A percentile compares a stretch with the other conserved stretches of the same genome.
Evolutionary conservation across 2,888 invertebrate genomes (phyloP).

Genomic region (Lomographa bimaculata): DNA sequence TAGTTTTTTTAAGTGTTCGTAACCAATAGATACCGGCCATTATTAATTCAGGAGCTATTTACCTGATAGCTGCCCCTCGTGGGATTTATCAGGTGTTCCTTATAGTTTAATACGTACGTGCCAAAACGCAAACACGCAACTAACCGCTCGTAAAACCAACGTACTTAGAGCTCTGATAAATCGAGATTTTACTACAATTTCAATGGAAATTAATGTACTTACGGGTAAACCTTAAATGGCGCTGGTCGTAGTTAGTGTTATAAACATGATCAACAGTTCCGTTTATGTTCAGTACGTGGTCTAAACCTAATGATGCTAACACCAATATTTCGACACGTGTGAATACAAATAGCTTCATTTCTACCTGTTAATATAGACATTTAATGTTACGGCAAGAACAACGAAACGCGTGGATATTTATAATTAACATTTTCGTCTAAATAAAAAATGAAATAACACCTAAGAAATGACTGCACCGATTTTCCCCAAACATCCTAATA

Average conservation of each 20-base stretch:
- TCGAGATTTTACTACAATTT: constrained; percentile 16
- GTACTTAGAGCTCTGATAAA: constrained; percentile 26
- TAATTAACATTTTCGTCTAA: too few species aligned
- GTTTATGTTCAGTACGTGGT: constrained; percentile 24
- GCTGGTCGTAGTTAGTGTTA: constrained; percentile 22
- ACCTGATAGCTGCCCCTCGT: constrained; percentile 21
- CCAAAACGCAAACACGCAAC: constrained; percentile 37
- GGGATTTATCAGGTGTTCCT: constrained; percentile 39
- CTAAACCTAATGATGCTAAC: constrained; percentile 13
- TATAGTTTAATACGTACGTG: constrained; percentile 30
- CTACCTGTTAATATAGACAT: constrained; percentile 5
- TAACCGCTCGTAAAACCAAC: constrained; percentile 19
- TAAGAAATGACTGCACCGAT: too few species aligned
- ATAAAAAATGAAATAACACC: too few species aligned
- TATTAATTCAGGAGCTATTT: constrained; percentile 20
- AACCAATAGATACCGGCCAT: constrained; percentile 6
- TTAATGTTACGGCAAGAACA: constrained; percentile 4
- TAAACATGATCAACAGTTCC: constrained; percentile 18
- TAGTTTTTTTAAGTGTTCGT: constrained; percentile 18
- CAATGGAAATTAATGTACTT: constrained; percentile 15
- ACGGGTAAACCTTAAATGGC: constrained; percentile 18
- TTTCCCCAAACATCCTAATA: too few species aligned
- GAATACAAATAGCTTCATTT: constrained; percentile 21
- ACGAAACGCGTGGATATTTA: too few species aligned
- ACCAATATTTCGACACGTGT: constrained; percentile 17